Conservation (phyloP, 2,113 vertebrate genomes). For the Phylloscopus whistleri region DNA sequence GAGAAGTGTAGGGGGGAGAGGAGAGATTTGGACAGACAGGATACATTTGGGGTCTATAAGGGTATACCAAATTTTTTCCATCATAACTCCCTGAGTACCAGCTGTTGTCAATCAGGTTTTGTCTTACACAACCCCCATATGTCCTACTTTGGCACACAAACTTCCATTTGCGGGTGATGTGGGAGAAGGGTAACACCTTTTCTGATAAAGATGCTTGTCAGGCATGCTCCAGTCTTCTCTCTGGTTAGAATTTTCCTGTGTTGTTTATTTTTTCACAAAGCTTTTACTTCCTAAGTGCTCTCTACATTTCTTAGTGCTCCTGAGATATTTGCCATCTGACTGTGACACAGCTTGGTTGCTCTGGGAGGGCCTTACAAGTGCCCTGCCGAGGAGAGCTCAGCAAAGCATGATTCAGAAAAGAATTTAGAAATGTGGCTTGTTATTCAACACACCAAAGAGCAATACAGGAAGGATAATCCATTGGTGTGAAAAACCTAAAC, state of each 20-base stretch:
- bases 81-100: not conserved
- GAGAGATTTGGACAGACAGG: not conserved
- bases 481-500: not conserved
- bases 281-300: not conserved
- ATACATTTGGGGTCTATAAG: not conserved
- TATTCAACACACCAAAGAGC: not conserved
- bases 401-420: not conserved
- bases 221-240: not conserved
- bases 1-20: not conserved
- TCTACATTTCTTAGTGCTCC: not conserved
- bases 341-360: not conserved
- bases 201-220: not conserved
- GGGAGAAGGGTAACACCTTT: not conserved
- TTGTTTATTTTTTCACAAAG: not conserved
- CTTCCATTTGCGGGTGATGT: not conserved
- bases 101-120: not conserved
- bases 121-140: not conserved
- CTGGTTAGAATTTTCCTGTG: not conserved
- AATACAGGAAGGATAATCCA: not conserved
- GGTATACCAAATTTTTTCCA: not conserved
- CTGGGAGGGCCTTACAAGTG: not conserved
- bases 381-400: not conserved
- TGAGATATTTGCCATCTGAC: not conserved
- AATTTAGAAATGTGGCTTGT: not conserved
- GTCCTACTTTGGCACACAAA: not conserved